Percentiles rank a stretch among this genome's conserved stretches.
phyloP scores from a whole-genome alignment of 1,140 invertebrate species.

The Lethrus apterus region DNA sequence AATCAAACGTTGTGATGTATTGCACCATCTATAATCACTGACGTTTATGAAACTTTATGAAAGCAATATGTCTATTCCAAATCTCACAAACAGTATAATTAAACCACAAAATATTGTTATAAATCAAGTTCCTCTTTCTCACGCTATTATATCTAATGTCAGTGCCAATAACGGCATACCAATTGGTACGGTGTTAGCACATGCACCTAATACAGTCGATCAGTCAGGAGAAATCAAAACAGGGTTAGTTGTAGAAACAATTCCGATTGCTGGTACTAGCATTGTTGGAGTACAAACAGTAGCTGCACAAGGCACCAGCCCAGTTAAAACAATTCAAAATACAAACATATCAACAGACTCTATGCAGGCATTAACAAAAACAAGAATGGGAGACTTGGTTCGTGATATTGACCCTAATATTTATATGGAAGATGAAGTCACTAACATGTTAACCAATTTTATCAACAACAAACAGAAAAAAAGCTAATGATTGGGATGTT shows the following conservation, averaged over 20 bases:
- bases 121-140: slow-evolving; percentile 34
- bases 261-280: slow-evolving; percentile 22
- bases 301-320: slow-evolving; percentile 13
- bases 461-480: no score
- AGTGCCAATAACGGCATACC: slow-evolving; percentile 35
- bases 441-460: no score
- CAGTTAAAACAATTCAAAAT: slow-evolving; percentile 13
- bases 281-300: slow-evolving; percentile 22
- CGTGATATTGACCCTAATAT: slow-evolving; percentile 90
- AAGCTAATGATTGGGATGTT: no score
- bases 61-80: slow-evolving; percentile 35
- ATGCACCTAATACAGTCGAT: slow-evolving; percentile 22
- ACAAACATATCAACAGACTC: slow-evolving; percentile 6
- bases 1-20: no score
- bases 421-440: slow-evolving; percentile 96
- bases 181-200: slow-evolving; percentile 27
- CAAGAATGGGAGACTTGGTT: slow-evolving; percentile 82
- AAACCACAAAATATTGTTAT: slow-evolving; percentile 37
- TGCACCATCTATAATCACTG: no score
- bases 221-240: slow-evolving; percentile 22
- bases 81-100: slow-evolving; percentile 32
- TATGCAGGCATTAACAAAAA: slow-evolving; percentile 56
- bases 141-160: slow-evolving; percentile 34
- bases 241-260: slow-evolving; percentile 25
- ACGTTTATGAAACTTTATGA: no score